Base-by-base conservation (phyloP, 2,888 invertebrate species). In the Corbicula japonica region DNA sequence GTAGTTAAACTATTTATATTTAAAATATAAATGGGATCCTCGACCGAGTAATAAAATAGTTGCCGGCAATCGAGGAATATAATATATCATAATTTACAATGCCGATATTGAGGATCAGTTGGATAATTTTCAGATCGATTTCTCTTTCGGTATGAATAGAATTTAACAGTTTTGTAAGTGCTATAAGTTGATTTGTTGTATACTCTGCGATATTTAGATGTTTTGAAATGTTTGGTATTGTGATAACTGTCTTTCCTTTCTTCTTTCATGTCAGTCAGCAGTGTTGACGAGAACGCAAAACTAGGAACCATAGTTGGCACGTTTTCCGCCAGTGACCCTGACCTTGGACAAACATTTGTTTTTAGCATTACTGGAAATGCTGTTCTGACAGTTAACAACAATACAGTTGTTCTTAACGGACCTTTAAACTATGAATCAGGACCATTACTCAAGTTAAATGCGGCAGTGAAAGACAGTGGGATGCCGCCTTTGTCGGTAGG, bases 291-390 rank as follows among this genome's bases (percentile, higher is more conserved):
- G 34, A 61, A 76, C 23, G 12, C 80, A 18, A 71, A 34, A 5
- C 48, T 89, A 4, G 86, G 86, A 18, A 80, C 73, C 4, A 75
- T 78, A 3, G 80, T 89, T 0, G 89, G 89, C 15, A 50, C 8
- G 0, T 50, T 89, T 50, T 30, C 79, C 6, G 87, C 86, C 1
- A 58, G 76, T 1, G 89, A 89, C 56, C 63, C 76, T 10, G 87
- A 89, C 72, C 15, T 32, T 8, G 83, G 82, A 8, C 89, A 89
- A 60, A 72, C 58, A 1, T 48, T 89, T 15, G 56, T 66, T 18
- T 89, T 77, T 60, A 75, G 68, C 30, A 48, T 88, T 12, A 35
- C 26, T 4, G 32, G 68, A 32, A 76, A 52, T 26, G 41, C 69
- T 38, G 50, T 48, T 26, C 73, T 89, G 46, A 71, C 83, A 35